Evolutionary conservation across 2,113 vertebrate species (phyloP), one percentile per base, ranked within the genome.

Genomic region (Pollachius pollachius): DNA sequence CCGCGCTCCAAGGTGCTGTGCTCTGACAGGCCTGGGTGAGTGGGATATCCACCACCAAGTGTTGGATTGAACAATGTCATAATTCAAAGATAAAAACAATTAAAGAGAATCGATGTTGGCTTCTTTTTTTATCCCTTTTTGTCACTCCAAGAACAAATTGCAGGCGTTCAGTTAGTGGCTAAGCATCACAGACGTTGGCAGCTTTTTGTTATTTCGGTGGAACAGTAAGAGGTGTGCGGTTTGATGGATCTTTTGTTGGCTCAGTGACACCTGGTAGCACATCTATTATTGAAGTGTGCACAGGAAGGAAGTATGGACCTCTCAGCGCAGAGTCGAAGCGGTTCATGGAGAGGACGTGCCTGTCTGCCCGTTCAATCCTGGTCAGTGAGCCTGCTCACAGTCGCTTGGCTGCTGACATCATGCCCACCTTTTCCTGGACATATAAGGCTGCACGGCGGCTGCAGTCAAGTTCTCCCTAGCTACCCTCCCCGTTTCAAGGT

Each of bases 341-440:
- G 83, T 84, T 85, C 80, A 87, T 68, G 73, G 69, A 82, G 79
- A 87, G 85, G 84, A 78, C 72, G 74, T 88, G 88, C 85, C 37
- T 83, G 57, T 84, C 70, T 77, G 81, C 80, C 77, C 72, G 84
- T 85, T 88, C 80, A 88, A 88, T 88, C 84, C 85, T 84, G 70
- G 78, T 85, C 86, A 87, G 70, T 67, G 71, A 67, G 73, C 82
- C 72, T 74, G 76, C 69, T 79, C 79, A 41, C 37, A 11, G 72
- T 79, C 62, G 85, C 79, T 86, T 85, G 85, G 79, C 75, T 76
- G 80, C 87, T 75, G 77, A 48, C 41, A 48, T 67, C 52, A 74
- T 80, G 72, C 73, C 85, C 87, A 87, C 86, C 87, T 90, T 86
- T 85, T 88, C 85, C 87, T 86, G 85, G 86, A 90, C 86, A 78